phyloP scores from a whole-genome alignment of 1,140 invertebrate genomes.

The Philopotamus ludificatus region DNA sequence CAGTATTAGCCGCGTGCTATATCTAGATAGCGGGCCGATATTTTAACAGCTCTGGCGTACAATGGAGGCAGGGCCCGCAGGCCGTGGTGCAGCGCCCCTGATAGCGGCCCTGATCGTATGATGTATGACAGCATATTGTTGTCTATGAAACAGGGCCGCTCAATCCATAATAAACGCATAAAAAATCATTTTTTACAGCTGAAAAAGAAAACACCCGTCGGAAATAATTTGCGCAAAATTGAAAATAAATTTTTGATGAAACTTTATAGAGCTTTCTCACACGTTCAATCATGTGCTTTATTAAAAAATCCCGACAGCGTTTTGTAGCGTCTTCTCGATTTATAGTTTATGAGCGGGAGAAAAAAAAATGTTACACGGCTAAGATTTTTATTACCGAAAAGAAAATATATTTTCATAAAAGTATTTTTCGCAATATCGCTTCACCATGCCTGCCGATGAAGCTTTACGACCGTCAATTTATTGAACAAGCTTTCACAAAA shows the following conservation, averaged over 20 bases:
- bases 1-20: neutral
- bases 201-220: too few relatives aligned
- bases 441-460: slow-evolving; percentile 9
- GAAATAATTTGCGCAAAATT: too few relatives aligned
- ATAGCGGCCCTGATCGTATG: slow-evolving; percentile 25
- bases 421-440: neutral
- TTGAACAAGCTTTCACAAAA: slow-evolving; percentile 29
- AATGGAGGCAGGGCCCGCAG: slow-evolving; percentile 4
- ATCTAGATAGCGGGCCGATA: neutral
- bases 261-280: neutral
- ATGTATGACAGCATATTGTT: slow-evolving; percentile 27
- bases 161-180: neutral
- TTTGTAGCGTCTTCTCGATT: neutral
- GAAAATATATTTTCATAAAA: neutral
- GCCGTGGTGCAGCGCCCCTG: slow-evolving; percentile 20
- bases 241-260: too few relatives aligned
- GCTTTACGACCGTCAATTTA: slow-evolving; percentile 30
- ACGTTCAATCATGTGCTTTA: neutral
- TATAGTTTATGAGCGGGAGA: too few relatives aligned
- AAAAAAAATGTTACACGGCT: neutral
- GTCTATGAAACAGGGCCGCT: slow-evolving; percentile 12
- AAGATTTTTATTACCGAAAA: neutral
- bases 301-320: neutral
- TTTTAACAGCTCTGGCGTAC: neutral
- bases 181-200: too few relatives aligned